Base-by-base conservation (phyloP, 2,888 invertebrate genomes). In the Alloscopus bannaensis region DNA sequence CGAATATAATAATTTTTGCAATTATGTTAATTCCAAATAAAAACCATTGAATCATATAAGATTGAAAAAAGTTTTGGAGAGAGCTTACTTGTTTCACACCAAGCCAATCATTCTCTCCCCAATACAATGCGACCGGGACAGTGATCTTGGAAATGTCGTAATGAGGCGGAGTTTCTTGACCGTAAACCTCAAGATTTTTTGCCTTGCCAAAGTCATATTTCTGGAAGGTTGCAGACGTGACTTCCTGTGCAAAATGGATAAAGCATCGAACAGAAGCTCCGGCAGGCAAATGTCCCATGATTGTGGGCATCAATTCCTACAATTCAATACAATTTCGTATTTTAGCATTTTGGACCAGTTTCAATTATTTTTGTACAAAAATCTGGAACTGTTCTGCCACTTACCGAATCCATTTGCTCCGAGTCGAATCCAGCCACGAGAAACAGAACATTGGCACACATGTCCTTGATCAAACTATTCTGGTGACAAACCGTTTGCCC, bases 261-360 rank as follows among this genome's bases (percentile, higher is more conserved):
- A 95, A 86, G 0, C 93, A 93, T 88, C 92, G 93, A 0, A 92
- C 91, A 0, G 94, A 94, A 0, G 93, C 91, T 0, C 94, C 94
- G 0, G 94, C 93, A 0, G 95, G 94, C 1, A 91, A 89, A 82
- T 94, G 93, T 11, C 90, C 89, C 45, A 94, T 87, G 80, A 95
- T 92, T 0, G 93, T 22, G n/a, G 76, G 93, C 64, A 95, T 86
- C 79, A 94, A n/a, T n/a, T n/a, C n/a, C n/a, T n/a, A 50, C n/a
- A n/a, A 26, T 52, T 6, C 50, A 16, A 8, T 50, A 50, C 50
- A 50, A 6, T 40, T 13, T 11, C 8, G 8, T 40, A 11, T 40
- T 40, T 13, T 40, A 40, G 8, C n/a, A n/a, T n/a, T n/a, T n/a
- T n/a, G n/a, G n/a, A 13, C 8, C n/a, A n/a, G n/a, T n/a, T n/a